Conservation (phyloP, 2,113 vertebrate species). For the Pseudorasbora parva region DNA sequence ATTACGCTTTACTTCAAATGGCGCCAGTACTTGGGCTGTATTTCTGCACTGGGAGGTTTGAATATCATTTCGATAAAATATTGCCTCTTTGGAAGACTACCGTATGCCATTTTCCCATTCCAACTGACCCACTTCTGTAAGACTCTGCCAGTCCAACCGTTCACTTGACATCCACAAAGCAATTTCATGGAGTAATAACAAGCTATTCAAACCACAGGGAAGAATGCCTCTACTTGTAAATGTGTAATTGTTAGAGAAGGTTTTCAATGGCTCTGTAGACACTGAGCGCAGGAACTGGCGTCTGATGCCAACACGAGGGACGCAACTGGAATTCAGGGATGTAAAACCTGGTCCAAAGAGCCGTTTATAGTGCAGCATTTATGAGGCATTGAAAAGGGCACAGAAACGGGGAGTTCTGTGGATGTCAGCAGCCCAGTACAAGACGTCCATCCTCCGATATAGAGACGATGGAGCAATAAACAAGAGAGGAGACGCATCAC, state of each 20-base stretch:
- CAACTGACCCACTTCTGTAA: conserved; percentile 45
- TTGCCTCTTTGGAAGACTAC: conserved; percentile 47
- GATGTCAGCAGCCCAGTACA: conserved; percentile 55
- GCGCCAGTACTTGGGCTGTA: conserved; percentile 34
- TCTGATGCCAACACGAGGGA: conserved; percentile 41
- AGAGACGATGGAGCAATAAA: conserved; percentile 59
- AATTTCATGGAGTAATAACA: conserved; percentile 57
- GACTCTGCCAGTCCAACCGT: conserved; percentile 40
- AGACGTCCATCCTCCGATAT: conserved; percentile 53
- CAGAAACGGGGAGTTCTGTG: conserved; percentile 32
- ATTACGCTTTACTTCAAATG: conserved; percentile 49
- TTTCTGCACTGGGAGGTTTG: conserved; percentile 48
- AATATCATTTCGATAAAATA: conserved; percentile 54
- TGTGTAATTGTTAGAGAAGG: conserved; percentile 52
- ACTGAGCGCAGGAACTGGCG: conserved; percentile 47
- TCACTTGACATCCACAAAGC: conserved; percentile 44
- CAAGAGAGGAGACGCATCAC: conserved; percentile 50
- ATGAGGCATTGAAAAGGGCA: conserved; percentile 53
- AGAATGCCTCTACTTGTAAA: conserved; percentile 57
- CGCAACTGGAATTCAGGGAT: conserved; percentile 48
- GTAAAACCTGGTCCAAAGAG: conserved; percentile 50
- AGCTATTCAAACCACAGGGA: conserved; percentile 55
- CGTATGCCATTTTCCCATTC: conserved; percentile 34
- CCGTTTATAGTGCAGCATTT: conserved; percentile 47
- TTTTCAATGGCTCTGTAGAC: conserved; percentile 51